Base-by-base conservation (phyloP, 1,140 invertebrate species). In the Drosophila suzukii region DNA sequence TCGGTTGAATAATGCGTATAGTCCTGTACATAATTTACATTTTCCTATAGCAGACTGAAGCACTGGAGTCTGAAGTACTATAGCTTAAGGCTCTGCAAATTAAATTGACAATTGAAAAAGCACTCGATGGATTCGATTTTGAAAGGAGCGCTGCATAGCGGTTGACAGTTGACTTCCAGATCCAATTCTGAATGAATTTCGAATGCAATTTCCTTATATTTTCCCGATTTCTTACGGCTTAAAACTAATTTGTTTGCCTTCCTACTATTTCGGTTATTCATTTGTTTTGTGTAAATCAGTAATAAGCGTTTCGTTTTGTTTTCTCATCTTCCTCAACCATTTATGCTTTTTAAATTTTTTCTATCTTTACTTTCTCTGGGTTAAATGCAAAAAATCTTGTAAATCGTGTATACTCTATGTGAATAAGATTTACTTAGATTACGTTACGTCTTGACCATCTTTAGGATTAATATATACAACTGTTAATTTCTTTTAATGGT, bases 371-470 rank as follows among this genome's bases (percentile, higher is more conserved):
- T 27, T 59, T 51, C 61, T 78, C 53, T 61, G 49, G 80, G 62
- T 83, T 88, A 89, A 88, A 88, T 89, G 84, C 84, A 83, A 88
- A 86, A 82, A 76, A 88, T 78, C 81, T 57, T 81, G 70, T 86
- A 62, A 68, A 54, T 68, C 62, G 53, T 74, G 70, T 88, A 88
- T 71, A 85, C 73, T 68, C 75, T 63, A 66, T 73, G 60, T 20
- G 49, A 54, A 68, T 81, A 56, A 30, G 54, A 47, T 73, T 83
- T 62, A 27, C 51, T 76, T 58, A 70, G 12, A 12, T 68, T 60
- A 61, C 46, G 61, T 68, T 43, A 61, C 49, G 60, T 30, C 17
- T 38, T 36, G 20, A 5, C 44, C 43, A 50, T 53, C 30, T 49
- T 51, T 46, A 60, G 53, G 55, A 38, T 59, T 65, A 70, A 54